Base-by-base conservation (phyloP, 1,140 invertebrate genomes). In the Trachelipus rathkii region DNA sequence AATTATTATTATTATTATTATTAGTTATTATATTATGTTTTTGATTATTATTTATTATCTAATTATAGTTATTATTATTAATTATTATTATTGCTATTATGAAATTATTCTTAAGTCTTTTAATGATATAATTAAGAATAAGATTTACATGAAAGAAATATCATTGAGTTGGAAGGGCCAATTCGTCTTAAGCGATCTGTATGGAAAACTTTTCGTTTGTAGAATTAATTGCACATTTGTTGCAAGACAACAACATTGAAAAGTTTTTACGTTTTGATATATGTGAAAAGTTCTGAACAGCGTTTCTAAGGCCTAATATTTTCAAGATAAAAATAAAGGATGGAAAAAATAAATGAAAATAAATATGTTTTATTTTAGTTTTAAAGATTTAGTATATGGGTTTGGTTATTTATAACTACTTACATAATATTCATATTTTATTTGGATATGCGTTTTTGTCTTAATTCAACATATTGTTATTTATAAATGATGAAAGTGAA, bases 361-460 rank as follows among this genome's bases (percentile, higher is more conserved):
- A 60, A 60, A 60, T 15, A 60, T n/a, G 11, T 60, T 60, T 60
- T 60, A 60, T 60, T 60, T 60, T 60, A 60, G n/a, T 60, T 60
- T 60, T 60, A 60, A 60, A n/a, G 50, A 8, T 19, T 60, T 13
- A 13, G 19, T 13, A 60, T 60, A 19, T 60, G 1, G 2, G 2
- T 60, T 2, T 60, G 19, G 50, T 13, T 13, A 19, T 19, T 60
- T 2, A 19, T 2, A 19, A 3, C n/a, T n/a, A n/a, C n/a, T n/a
- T n/a, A n/a, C n/a, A n/a, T n/a, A n/a, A n/a, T n/a, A n/a, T n/a
- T n/a, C n/a, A n/a, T n/a, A n/a, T n/a, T n/a, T n/a, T n/a, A n/a
- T n/a, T n/a, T n/a, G n/a, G n/a, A n/a, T n/a, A n/a, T n/a, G n/a
- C n/a, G n/a, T n/a, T n/a, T n/a, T n/a, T n/a, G n/a, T n/a, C n/a